Base-by-base conservation (phyloP, 1,140 invertebrate species). In the Oncopodura yosiiana region DNA sequence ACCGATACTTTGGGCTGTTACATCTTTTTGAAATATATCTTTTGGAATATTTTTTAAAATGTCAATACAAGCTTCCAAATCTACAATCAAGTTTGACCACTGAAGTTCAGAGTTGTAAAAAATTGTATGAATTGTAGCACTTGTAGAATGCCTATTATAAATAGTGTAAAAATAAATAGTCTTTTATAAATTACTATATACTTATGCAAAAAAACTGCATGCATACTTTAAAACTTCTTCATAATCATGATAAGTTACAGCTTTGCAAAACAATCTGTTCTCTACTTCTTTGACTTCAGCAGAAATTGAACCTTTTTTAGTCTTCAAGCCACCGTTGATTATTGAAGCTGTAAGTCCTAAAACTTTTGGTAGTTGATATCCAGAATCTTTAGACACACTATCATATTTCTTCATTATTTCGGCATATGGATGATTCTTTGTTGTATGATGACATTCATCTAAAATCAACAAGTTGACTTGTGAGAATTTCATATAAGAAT, bases 371-470 rank as follows among this genome's bases (percentile, higher is more conserved):
- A 77, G 71, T 1, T 75, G 32, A 1, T 69, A 37, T n/a, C n/a
- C n/a, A n/a, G n/a, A n/a, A n/a, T n/a, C n/a, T n/a, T n/a, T n/a
- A n/a, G n/a, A n/a, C n/a, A n/a, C n/a, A n/a, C n/a, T n/a, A n/a
- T n/a, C n/a, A n/a, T n/a, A n/a, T n/a, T n/a, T n/a, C n/a, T n/a
- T n/a, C n/a, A n/a, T n/a, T n/a, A n/a, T n/a, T n/a, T n/a, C n/a
- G n/a, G n/a, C n/a, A n/a, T n/a, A n/a, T n/a, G 86, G 81, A 70
- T 91, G 85, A 52, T 81, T 73, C 14, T 78, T 77, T 0, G 83
- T 81, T 12, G 81, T 88, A 66, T 82, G 78, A 68, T 96, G 92
- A 67, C 91, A 95, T 68, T 96, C 91, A 69, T 97, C 92, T 64
- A 96, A 82, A 34, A 97, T 81, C 0, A 95, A 65, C 21, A 96